Conservation (phyloP, 2,113 vertebrate genomes). For the Anguilla japonica region DNA sequence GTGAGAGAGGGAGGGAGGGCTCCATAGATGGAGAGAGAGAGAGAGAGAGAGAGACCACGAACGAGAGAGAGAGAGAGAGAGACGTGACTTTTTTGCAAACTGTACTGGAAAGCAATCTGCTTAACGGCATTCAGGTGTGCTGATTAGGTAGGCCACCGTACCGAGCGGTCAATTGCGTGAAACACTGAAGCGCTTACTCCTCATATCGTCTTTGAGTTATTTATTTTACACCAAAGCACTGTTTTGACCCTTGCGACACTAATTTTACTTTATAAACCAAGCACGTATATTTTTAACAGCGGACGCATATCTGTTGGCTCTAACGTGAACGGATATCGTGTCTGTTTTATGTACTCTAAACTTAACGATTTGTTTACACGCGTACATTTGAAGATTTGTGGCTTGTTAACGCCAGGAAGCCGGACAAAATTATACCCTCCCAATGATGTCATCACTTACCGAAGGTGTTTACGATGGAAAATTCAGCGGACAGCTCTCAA, state of each 20-base stretch:
- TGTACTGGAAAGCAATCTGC: slow-evolving; percentile 21
- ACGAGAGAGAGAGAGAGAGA: slow-evolving; percentile 24
- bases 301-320: neutral
- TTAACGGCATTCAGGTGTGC: neutral
- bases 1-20: neutral
- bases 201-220: neutral
- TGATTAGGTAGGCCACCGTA: slow-evolving; percentile 16
- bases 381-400: neutral
- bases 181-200: neutral
- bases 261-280: too few species aligned
- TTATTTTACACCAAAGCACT: neutral
- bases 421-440: slow-evolving; percentile 34
- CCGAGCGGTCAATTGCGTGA: neutral
- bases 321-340: neutral
- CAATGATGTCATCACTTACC: slow-evolving; percentile 57
- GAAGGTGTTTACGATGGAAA: slow-evolving; percentile 66
- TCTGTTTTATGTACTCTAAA: neutral
- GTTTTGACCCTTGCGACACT: neutral
- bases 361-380: neutral
- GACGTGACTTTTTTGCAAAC: slow-evolving; percentile 72
- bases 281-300: neutral
- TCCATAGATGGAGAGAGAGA: slow-evolving; percentile 6
- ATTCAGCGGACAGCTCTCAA: slow-evolving; percentile 19
- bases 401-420: neutral
- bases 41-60: slow-evolving; percentile 1